These are phyloP conservation scores for Bombycilla garrulus DNA, from an alignment of 2,113 vertebrate species.

Conservation along the genomic window DNA sequence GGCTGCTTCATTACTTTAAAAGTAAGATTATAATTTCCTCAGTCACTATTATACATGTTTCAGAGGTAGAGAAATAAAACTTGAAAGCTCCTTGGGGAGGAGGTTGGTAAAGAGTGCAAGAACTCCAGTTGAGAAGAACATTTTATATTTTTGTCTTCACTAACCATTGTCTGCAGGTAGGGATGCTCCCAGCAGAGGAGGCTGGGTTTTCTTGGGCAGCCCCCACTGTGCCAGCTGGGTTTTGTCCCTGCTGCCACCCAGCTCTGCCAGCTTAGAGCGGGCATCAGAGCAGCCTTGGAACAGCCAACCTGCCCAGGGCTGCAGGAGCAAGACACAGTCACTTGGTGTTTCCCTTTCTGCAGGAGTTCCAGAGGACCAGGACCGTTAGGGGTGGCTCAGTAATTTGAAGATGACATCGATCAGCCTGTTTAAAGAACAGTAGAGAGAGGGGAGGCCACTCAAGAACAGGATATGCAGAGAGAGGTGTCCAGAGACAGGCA, in stretches of 20 bases:
- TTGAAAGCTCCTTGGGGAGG: background rate
- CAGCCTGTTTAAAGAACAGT: background rate
- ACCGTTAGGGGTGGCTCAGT: background rate
- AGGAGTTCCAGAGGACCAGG: background rate
- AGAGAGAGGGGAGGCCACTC: background rate
- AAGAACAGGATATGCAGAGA: background rate
- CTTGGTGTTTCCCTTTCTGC: background rate
- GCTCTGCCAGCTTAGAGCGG: background rate
- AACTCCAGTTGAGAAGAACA: background rate
- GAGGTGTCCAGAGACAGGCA: background rate
- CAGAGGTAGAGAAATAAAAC: background rate
- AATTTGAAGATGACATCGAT: background rate
- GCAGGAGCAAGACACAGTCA: background rate
- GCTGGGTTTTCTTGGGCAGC: background rate
- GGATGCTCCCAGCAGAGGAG: background rate
- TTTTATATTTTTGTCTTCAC: background rate
- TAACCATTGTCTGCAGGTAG: background rate
- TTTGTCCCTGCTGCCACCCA: background rate
- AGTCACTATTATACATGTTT: background rate
- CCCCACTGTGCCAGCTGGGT: background rate
- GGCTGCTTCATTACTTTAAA: conserved; percentile 1
- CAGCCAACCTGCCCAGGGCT: background rate
- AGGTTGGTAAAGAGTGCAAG: background rate
- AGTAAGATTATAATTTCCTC: conserved; percentile 53
- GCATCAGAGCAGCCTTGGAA: background rate